Base-by-base conservation (phyloP, 2,113 vertebrate genomes). In the Malurus cyaneus region DNA sequence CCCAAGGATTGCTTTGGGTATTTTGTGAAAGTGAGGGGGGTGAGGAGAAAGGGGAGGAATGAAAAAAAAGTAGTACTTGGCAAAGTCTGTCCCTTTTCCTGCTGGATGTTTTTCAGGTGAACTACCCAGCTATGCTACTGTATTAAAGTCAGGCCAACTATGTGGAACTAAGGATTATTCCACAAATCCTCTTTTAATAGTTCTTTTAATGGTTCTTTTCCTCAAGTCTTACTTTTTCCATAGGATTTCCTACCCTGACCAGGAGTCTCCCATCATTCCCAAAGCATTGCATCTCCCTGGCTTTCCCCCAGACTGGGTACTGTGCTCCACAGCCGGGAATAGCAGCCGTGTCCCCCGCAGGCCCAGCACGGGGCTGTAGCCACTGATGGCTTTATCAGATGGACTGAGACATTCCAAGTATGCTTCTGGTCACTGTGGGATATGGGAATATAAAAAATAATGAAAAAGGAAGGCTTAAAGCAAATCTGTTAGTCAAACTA, bases 311-410 rank as follows among this genome's bases (percentile, higher is more conserved):
- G 42, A 46, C 85, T 76, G 69, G 71, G 74, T 81, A 93, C 42
- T 7, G 7, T 41, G 56, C 84, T 86, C 52, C 11, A n/a, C 14
- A 29, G 57, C 39, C 1, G 28, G 86, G 95, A 95, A 93, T 73
- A 79, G 72, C 94, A 97, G 78, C 78, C 52, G 24, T 36, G 42
- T 83, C 59, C 77, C 70, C 70, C 2, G 1, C 1, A 39, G 66
- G 53, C 86, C 61, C 1, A 0, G 49, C 0, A 2, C 0, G 0
- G 86, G 77, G 84, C 76, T 90, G 76, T 56, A 52, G 94, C 86
- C 26, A 52, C 82, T 91, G 90, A 96, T 97, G 91, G 96, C 79
- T 97, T 96, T 96, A 97, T 97, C 96, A 97, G 93, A 97, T 95
- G 93, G 92, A 94, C 95, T 93, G 89, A 98, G 91, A 88, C 95